Evolutionary conservation across 1,140 invertebrate genomes (phyloP).

Genomic region (Psilanteris sp.): DNA sequence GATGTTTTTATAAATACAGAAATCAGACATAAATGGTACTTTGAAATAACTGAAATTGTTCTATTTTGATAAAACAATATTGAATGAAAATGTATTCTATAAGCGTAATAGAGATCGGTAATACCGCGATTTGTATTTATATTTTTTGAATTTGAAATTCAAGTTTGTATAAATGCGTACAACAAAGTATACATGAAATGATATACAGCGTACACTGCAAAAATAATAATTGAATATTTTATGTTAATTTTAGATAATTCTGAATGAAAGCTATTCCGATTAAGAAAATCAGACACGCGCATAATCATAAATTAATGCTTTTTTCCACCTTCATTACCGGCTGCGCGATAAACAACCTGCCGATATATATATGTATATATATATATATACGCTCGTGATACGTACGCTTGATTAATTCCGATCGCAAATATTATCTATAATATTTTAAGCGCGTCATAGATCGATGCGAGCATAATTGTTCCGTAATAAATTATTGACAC

Average conservation of each 20-base stretch:
- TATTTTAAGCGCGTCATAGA: constrained; percentile 39
- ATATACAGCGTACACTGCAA: constrained; percentile 10
- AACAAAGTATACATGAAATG: background rate
- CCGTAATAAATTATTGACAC: constrained; percentile 41
- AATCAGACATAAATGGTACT: no score
- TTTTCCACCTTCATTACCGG: constrained; percentile 9
- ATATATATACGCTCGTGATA: background rate
- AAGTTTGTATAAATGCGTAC: no score
- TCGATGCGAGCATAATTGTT: constrained; percentile 41
- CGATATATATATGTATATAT: constrained; percentile 2
- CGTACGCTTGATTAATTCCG: constrained; percentile 27
- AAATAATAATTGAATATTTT: constrained; percentile 34
- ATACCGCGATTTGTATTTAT: no score
- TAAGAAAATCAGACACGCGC: constrained; percentile 37
- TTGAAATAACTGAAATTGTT: no score
- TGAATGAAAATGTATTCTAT: no score
- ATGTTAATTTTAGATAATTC: constrained; percentile 46
- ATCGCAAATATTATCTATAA: constrained; percentile 45
- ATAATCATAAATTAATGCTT: constrained; percentile 12
- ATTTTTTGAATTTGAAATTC: no score
- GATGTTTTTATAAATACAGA: no score
- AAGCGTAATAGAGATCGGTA: no score
- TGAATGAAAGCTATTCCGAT: constrained; percentile 36
- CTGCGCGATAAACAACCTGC: constrained; percentile 5
- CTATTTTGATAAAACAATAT: no score